These are phyloP conservation scores for Lucinisca nassula DNA, from an alignment of 2,888 invertebrate genomes.

Conservation along the genomic window DNA sequence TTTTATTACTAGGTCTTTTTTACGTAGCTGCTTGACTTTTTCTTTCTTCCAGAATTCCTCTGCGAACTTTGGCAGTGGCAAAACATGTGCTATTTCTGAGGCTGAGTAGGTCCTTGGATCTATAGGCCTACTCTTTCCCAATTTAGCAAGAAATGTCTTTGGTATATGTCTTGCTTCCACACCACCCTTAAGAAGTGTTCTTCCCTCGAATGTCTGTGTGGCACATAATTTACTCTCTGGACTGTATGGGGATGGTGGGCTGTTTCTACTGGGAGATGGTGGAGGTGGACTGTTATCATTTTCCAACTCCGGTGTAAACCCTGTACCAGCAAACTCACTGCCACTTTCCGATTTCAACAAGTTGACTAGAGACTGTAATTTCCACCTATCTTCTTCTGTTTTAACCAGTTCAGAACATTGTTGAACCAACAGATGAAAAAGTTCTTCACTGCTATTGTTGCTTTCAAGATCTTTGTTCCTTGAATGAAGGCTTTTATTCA, in stretches of 20 bases:
- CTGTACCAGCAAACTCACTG: conserved; percentile 18
- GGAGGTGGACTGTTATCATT: neutral
- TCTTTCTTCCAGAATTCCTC: conserved; percentile 37
- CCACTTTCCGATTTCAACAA: conserved; percentile 41
- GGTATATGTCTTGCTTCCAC: conserved; percentile 75
- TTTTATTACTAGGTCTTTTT: neutral
- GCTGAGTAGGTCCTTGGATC: conserved; percentile 59
- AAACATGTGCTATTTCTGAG: neutral
- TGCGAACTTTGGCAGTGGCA: conserved; percentile 55
- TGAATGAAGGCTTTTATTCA: neutral
- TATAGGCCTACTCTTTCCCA: conserved; percentile 45
- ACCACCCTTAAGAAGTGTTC: conserved; percentile 75
- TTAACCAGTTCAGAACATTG: conserved; percentile 61
- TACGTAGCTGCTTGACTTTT: neutral
- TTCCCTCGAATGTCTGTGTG: conserved; percentile 69
- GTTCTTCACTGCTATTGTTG: conserved; percentile 36
- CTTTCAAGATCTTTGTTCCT: neutral
- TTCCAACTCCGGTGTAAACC: conserved; percentile 34
- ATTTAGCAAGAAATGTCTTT: conserved; percentile 59
- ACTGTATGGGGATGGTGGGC: conserved; percentile 1
- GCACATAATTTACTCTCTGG: neutral
- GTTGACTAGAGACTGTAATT: conserved; percentile 40
- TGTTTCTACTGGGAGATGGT: neutral
- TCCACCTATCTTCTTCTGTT: conserved; percentile 49
- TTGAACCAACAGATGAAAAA: conserved; percentile 47